Evolutionary conservation across 2,888 invertebrate genomes (phyloP).

Genomic region (Cremastinae sp.): DNA sequence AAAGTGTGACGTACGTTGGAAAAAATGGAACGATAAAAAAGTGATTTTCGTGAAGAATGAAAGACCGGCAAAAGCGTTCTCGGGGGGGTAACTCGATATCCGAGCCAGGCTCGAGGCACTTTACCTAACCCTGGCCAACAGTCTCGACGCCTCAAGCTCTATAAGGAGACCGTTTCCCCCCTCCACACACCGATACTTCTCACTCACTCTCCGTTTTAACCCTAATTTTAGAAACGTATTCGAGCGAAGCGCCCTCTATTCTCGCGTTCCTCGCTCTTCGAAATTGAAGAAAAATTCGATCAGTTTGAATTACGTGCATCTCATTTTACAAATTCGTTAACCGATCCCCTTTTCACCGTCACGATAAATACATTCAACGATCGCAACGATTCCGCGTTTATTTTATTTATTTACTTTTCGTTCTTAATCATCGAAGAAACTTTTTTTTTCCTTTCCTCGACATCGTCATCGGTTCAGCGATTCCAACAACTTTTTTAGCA

Average conservation of each 20-base stretch:
- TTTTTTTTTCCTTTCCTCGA: no score
- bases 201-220: constrained; percentile 58
- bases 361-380: no score
- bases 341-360: not conserved
- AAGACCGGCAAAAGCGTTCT: constrained; percentile 56
- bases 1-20: constrained; percentile 15
- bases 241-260: constrained; percentile 61
- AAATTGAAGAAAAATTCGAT: constrained; percentile 16
- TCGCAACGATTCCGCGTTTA: no score
- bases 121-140: constrained; percentile 76
- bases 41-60: constrained; percentile 40
- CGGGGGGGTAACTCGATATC: constrained; percentile 67
- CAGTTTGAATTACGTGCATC: not conserved
- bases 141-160: constrained; percentile 70
- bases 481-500: no score
- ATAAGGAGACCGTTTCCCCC: constrained; percentile 64
- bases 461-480: no score
- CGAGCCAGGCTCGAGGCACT: constrained; percentile 62
- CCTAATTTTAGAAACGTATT: constrained; percentile 77
- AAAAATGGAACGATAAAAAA: constrained; percentile 8
- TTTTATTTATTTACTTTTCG: no score
- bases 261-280: constrained; percentile 45
- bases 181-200: constrained; percentile 21
- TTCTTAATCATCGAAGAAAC: no score
- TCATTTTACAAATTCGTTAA: constrained; percentile 14